Conservation (phyloP, 2,888 invertebrate species). For the Cerastoderma edule region DNA sequence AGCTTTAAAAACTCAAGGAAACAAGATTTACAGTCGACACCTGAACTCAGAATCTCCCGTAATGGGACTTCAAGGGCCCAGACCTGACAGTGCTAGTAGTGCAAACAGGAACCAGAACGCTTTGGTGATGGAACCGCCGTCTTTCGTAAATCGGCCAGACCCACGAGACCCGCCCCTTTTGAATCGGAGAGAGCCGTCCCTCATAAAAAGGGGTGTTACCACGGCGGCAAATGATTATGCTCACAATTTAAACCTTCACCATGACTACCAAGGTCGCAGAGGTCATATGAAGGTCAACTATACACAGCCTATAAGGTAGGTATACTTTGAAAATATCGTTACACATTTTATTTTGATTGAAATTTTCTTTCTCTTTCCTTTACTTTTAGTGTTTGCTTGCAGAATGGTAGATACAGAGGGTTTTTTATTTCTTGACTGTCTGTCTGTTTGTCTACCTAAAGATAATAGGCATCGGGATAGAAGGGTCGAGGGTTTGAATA, state of each 20-base stretch:
- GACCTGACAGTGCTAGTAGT: constrained; percentile 46
- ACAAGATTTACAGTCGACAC: constrained; percentile 54
- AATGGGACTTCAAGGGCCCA: constrained; percentile 35
- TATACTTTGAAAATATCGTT: too few species aligned
- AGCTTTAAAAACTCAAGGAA: constrained; percentile 32
- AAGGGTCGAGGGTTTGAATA: too few species aligned
- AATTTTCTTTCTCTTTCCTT: too few species aligned
- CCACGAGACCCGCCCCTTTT: not conserved
- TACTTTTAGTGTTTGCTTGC: too few species aligned
- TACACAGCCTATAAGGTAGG: constrained; percentile 12
- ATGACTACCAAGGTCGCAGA: constrained; percentile 70
- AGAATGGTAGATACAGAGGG: too few species aligned
- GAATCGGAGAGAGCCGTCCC: constrained; percentile 1
- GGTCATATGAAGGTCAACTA: constrained; percentile 64
- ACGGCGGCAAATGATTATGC: constrained; percentile 54
- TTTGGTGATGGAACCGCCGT: constrained; percentile 52
- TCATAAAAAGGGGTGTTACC: constrained; percentile 57
- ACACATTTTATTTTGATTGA: too few species aligned
- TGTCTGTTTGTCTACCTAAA: too few species aligned
- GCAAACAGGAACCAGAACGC: constrained; percentile 48
- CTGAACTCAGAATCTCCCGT: constrained; percentile 43
- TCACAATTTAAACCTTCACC: constrained; percentile 70
- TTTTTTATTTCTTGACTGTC: too few species aligned
- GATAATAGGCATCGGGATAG: too few species aligned
- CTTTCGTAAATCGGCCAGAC: constrained; percentile 25